phyloP scores from a whole-genome alignment of 2,113 vertebrate species.

The Charina bottae region DNA sequence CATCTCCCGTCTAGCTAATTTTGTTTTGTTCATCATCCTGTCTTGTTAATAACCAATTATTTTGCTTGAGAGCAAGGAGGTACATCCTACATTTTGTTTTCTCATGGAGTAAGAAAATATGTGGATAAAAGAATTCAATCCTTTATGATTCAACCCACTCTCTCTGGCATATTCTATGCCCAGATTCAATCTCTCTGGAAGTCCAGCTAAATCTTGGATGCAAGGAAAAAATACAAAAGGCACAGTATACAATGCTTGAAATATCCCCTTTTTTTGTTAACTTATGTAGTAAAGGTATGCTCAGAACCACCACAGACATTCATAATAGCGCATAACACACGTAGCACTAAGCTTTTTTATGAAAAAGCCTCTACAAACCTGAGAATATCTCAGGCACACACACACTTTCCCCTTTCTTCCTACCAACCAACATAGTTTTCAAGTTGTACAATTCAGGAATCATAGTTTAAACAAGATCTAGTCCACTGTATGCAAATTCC shows the following conservation, averaged over 20 bases:
- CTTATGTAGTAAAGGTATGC: not conserved
- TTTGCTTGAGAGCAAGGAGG: not conserved
- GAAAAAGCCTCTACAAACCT: not conserved
- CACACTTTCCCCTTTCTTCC: not conserved
- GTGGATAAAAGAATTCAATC: not conserved
- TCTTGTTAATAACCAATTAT: not conserved
- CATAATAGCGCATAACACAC: not conserved
- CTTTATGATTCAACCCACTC: not conserved
- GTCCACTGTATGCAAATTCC: not conserved
- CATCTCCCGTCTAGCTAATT: not conserved
- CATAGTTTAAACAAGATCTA: not conserved
- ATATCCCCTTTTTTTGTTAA: not conserved
- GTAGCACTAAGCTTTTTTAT: not conserved
- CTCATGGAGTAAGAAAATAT: not conserved
- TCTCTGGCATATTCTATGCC: not conserved
- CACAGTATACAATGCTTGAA: not conserved
- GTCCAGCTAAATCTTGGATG: not conserved
- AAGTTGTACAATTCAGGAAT: not conserved
- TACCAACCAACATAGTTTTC: not conserved
- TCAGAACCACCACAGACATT: not conserved
- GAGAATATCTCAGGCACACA: not conserved
- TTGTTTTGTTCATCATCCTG: rapidly evolving
- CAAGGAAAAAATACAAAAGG: not conserved
- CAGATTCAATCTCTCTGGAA: constrained; percentile 1
- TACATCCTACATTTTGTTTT: not conserved